phyloP scores from a whole-genome alignment of 1,140 invertebrate species.

The Sycophaga agraensis region DNA sequence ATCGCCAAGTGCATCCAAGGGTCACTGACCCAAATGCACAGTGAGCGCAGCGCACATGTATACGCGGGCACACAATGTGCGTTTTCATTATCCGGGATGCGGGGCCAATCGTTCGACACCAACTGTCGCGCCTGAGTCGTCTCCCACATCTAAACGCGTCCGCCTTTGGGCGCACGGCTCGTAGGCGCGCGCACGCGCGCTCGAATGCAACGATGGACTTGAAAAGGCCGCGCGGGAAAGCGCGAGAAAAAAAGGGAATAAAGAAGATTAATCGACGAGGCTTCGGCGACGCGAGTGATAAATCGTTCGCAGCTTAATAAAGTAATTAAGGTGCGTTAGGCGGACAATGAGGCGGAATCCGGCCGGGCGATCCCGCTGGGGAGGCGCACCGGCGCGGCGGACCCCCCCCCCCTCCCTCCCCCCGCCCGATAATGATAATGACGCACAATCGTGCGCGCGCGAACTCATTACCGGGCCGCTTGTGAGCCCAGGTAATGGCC shows the following conservation, averaged over 20 bases:
- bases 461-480: too few relatives aligned
- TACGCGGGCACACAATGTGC: too few relatives aligned
- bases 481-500: too few relatives aligned
- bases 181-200: too few relatives aligned
- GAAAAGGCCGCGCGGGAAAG: not conserved
- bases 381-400: not conserved
- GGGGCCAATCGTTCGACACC: too few relatives aligned
- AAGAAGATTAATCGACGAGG: constrained; percentile 11
- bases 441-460: not conserved
- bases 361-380: not conserved
- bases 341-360: constrained; percentile 1
- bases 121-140: not conserved
- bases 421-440: constrained; percentile 11
- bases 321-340: constrained; percentile 9
- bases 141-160: not conserved
- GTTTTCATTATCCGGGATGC: too few relatives aligned
- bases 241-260: constrained; percentile 1
- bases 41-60: too few relatives aligned
- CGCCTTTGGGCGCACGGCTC: not conserved
- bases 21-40: too few relatives aligned
- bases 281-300: not conserved
- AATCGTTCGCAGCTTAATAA: constrained; percentile 11
- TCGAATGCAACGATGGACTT: too few relatives aligned
- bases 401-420: too few relatives aligned
- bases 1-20: too few relatives aligned